A percentile compares a stretch with the other conserved stretches of the same genome.
phyloP scores from a whole-genome alignment of 2,113 vertebrate species.

The Petrocephalus microphthalmus region DNA sequence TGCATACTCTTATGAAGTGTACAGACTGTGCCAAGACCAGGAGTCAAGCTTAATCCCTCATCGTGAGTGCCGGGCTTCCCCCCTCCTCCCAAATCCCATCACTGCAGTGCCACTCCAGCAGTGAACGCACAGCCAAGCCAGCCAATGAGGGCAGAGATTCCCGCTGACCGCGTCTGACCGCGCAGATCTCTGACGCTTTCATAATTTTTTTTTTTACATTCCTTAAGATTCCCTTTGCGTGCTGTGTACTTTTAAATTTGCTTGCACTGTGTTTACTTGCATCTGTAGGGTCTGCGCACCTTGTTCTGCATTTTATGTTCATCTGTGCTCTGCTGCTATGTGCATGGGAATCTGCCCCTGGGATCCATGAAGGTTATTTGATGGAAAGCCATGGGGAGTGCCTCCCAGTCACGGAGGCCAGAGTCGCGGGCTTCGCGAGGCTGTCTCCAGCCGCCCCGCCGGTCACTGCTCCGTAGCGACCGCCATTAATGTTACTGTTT shows the following conservation, averaged over 20 bases:
- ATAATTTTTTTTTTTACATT: neutral
- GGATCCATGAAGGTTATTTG: neutral
- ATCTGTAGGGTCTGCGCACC: neutral
- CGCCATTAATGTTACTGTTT: neutral
- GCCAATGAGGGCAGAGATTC: neutral
- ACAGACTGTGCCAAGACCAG: neutral
- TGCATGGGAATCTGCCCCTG: neutral
- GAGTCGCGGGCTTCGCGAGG: neutral
- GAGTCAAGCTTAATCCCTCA: slow-evolving; percentile 8
- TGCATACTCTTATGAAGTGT: neutral
- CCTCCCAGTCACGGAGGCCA: neutral
- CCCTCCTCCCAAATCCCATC: neutral
- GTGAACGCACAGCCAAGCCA: neutral
- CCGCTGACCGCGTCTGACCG: neutral
- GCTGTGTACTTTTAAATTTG: neutral
- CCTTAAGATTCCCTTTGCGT: neutral
- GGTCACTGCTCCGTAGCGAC: too few species aligned
- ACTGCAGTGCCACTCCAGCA: neutral
- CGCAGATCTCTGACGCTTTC: neutral
- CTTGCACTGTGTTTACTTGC: neutral
- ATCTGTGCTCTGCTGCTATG: neutral
- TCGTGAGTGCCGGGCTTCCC: neutral
- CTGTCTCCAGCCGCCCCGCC: neutral
- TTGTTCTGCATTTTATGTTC: neutral
- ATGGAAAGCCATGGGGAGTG: neutral